Base-by-base conservation (phyloP, 2,797 vertebrate genomes). In the Sparus aurata region DNA sequence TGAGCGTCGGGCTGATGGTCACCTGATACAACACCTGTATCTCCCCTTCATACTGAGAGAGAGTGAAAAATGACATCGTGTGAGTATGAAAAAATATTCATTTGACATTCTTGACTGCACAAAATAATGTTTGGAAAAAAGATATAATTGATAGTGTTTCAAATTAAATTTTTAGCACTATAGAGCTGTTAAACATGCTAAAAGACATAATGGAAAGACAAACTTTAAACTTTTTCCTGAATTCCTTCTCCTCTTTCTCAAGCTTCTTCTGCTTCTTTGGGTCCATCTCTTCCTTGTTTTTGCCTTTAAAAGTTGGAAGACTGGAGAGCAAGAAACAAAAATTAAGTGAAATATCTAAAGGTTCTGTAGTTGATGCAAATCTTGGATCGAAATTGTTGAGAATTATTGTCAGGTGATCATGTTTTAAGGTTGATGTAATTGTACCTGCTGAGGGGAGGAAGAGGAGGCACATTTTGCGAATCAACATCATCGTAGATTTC, bases 161-260 rank as follows among this genome's bases (percentile, higher is more conserved):
- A 20, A n/a, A n/a, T n/a, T n/a, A n/a, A n/a, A n/a, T n/a, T 66
- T 54, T 34, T 34, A 34, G 15, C 38, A n/a, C 22, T 25, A 16
- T 3, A 22, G 13, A 25, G 15, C 6, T 23, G 16, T 76, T 45
- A 46, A 27, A 11, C 43, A 47, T n/a, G 18, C 1, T 54, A 34
- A 30, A 58, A 77, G 38, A 20, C 16, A 30, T 18, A 38, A 57
- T 52, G n/a, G 2, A 74, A 13, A 38, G 15, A 90, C 89, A 79
- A 88, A 99, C 98, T 94, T 97, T 98, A 89, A 99, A 98, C 89
- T 97, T 99, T 94, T 97, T 99, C 81, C 97, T 95, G 89, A 99
- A 97, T 0, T 98, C 97, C 88, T 96, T 98, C 86, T 98, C 97
- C 84, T 98, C 97, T 91, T 95, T 98, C 87, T 97, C 97, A 16